Evolutionary conservation across 2,113 vertebrate species (phyloP).

Genomic region (Catharus minimus): DNA sequence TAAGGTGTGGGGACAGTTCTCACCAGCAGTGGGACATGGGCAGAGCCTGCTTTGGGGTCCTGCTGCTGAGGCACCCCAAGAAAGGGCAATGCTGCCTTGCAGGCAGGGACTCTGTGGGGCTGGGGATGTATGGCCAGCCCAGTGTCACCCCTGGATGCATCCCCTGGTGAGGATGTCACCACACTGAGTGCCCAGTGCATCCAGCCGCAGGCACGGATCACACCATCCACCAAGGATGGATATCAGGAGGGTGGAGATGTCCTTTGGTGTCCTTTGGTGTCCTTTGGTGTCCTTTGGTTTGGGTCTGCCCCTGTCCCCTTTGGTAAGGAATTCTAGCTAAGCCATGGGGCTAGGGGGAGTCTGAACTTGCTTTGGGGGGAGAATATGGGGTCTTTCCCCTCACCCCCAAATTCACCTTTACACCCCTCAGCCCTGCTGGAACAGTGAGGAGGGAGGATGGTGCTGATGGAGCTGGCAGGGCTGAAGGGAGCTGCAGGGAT

Average conservation of each 20-base stretch:
- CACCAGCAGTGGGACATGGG: rapidly evolving
- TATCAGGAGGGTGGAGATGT: rapidly evolving
- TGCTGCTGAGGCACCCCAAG: rapidly evolving
- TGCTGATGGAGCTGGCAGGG: rapidly evolving
- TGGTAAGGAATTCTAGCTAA: not conserved
- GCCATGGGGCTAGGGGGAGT: not conserved
- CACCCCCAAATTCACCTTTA: not conserved
- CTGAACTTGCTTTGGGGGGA: not conserved
- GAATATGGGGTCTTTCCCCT: not conserved
- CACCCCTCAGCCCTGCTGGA: not conserved
- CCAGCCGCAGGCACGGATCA: not conserved
- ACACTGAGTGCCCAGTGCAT: not conserved
- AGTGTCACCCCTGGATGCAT: rapidly evolving
- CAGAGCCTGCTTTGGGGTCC: not conserved
- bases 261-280: not conserved
- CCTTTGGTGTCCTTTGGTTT: not conserved
- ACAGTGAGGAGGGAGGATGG: not conserved
- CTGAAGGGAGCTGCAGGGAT: not conserved
- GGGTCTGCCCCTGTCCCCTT: no score
- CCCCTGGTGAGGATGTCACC: not conserved
- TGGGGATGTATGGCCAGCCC: not conserved
- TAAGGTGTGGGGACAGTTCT: rapidly evolving
- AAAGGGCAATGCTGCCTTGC: rapidly evolving
- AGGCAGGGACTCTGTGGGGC: not conserved
- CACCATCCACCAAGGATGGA: not conserved